Base-by-base conservation (phyloP, 53 echinoderm and acorn worm species). In the Henricia sp. region DNA sequence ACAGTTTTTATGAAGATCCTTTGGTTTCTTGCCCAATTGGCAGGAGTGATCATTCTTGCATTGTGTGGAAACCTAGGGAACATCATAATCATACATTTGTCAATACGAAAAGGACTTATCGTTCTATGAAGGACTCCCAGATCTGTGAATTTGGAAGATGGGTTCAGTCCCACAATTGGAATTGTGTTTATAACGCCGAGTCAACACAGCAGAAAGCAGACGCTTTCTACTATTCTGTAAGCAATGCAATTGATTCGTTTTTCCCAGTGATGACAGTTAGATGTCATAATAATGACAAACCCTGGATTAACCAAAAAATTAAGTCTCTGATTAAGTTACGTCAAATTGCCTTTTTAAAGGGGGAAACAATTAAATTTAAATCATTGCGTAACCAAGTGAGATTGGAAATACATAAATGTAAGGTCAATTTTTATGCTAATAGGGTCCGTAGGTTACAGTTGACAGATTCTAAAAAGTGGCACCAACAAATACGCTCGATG, bases 231-330 rank as follows among this genome's bases (percentile, higher is more conserved):
- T 35, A 32, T 0, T 35, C 37, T 26, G 33, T 83, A 30, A 40
- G 67, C 27, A 20, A 20, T 3, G 84, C 50, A 37, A 28, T 70
- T 1, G 70, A 83, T 29, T 24, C 36, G 21, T 46, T 34, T 46
- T 70, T 83, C 67, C 84, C 84, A 35, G 5, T 48, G 21, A 46
- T 68, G 38, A 6, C 16, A 27, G 55, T 69, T 37, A 70, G 48
- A 26, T 36, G 50, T 0, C 84, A 83, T 26, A 48, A 26, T 43
- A 26, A 68, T 2, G 72, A 72, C 56, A 84, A 84, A 37, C 85
- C 85, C 2, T 84, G 85, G 72, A 84, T 84, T 23, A 55, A 52
- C 5, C 54, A 54, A 26, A 32, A 53, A 71, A 59, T 84, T 46
- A 84, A 84, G 42, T 20, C 34, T 29, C 71, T 71, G 14, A 53